Conservation (phyloP, 2,888 invertebrate genomes). For the Heliconius cydno region DNA sequence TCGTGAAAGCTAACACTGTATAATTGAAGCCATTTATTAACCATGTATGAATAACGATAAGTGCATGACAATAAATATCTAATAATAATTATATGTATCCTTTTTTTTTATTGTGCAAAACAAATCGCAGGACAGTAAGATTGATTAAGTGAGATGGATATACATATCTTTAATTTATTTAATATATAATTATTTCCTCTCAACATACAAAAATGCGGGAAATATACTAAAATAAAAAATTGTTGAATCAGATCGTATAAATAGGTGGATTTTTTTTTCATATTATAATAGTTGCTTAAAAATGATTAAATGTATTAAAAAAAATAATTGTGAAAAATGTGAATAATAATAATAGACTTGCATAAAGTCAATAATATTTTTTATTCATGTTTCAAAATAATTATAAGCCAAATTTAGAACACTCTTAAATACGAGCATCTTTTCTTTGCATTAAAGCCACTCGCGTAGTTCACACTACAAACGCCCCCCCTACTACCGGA, state of each 20-base stretch:
- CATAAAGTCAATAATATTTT: constrained; percentile 26
- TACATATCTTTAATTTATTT: background rate
- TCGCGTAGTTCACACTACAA: constrained; percentile 25
- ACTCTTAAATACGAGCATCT: constrained; percentile 20
- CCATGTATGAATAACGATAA: too few species aligned
- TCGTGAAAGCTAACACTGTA: too few species aligned
- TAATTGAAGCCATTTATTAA: too few species aligned
- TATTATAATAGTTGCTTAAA: background rate
- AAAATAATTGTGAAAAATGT: background rate
- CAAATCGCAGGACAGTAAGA: background rate
- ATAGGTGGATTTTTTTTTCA: too few species aligned
- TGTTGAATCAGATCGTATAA: too few species aligned
- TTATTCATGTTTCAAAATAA: constrained; percentile 28
- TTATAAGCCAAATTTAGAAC: constrained; percentile 30
- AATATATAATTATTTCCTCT: background rate
- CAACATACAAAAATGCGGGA: background rate
- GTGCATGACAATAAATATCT: too few species aligned
- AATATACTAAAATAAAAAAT: background rate
- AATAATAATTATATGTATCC: too few species aligned
- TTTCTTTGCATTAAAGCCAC: constrained; percentile 19
- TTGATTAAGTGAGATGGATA: background rate
- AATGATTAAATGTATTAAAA: background rate
- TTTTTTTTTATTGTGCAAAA: too few species aligned
- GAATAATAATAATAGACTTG: constrained; percentile 24
- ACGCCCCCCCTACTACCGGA: background rate